Conservation (phyloP, 2,888 invertebrate genomes). For the Drosophila peninsularis region DNA sequence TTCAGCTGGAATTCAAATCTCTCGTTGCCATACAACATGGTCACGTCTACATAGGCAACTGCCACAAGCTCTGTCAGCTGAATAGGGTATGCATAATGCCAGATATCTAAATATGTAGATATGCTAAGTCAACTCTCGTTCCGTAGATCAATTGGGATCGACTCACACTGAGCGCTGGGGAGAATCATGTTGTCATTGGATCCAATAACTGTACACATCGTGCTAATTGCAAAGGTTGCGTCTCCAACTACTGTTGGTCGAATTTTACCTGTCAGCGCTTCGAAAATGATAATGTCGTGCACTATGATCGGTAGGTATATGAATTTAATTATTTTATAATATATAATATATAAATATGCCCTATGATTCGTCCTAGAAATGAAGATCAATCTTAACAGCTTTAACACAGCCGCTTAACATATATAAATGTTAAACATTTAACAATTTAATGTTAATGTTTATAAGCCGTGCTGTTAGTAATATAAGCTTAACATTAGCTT, state of each 20-base stretch:
- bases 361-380: not conserved
- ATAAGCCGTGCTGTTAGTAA: not conserved
- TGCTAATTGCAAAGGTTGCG: conserved; percentile 76
- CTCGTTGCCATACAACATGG: conserved; percentile 92
- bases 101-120: not conserved
- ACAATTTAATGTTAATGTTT: not conserved
- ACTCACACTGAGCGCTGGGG: conserved; percentile 74
- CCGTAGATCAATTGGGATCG: conserved; percentile 82
- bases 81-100: conserved; percentile 82
- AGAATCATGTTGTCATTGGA: conserved; percentile 70
- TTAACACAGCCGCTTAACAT: not conserved
- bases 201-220: conserved; percentile 55
- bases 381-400: not conserved
- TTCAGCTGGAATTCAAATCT: conserved; percentile 90
- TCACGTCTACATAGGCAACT: conserved; percentile 91
- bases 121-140: not conserved
- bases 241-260: conserved; percentile 82
- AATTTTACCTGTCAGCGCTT: conserved; percentile 80
- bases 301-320: conserved; percentile 59
- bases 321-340: not conserved
- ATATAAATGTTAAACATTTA: not conserved
- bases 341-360: no score
- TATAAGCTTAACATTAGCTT: not conserved
- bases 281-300: conserved; percentile 77
- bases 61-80: conserved; percentile 91